These are phyloP conservation scores for Germaria angustata DNA, from an alignment of 2,888 invertebrate species.

Conservation along the genomic window DNA sequence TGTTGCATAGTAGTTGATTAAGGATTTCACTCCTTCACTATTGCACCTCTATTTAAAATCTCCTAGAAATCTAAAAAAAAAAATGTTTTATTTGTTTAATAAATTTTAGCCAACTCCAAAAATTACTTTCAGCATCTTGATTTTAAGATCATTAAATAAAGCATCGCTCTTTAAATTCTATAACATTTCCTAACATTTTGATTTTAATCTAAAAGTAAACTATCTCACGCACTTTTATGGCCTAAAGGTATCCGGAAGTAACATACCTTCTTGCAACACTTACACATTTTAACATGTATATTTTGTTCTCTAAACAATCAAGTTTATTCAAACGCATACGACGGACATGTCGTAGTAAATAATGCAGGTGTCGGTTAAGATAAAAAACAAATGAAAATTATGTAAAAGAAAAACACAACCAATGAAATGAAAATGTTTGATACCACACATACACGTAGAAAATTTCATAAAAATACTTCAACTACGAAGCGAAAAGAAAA, in stretches of 20 bases:
- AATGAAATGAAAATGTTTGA: slow-evolving; percentile 66
- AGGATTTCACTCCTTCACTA: too few relatives aligned
- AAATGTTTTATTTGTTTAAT: too few relatives aligned
- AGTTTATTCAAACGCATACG: slow-evolving; percentile 21
- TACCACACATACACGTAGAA: slow-evolving; percentile 38
- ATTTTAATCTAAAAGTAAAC: not conserved
- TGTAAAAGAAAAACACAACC: slow-evolving; percentile 51
- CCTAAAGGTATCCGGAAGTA: slow-evolving; percentile 61
- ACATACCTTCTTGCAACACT: slow-evolving; percentile 39
- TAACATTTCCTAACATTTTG: slow-evolving; percentile 24
- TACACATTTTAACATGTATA: slow-evolving; percentile 25
- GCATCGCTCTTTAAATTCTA: slow-evolving; percentile 41
- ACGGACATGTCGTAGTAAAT: not conserved
- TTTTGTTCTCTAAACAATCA: slow-evolving; percentile 48
- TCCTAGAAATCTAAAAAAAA: too few relatives aligned
- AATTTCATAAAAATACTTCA: slow-evolving; percentile 14
- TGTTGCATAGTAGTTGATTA: too few relatives aligned
- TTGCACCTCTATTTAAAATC: too few relatives aligned
- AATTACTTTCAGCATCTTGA: slow-evolving; percentile 2
- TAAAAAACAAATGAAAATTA: slow-evolving; percentile 57
- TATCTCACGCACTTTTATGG: slow-evolving; percentile 61
- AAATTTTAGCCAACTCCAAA: too few relatives aligned
- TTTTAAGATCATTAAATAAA: not conserved
- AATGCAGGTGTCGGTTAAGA: slow-evolving; percentile 65
- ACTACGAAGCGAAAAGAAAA: not conserved